These are phyloP conservation scores for Plecturocebus donacophilus DNA, from an alignment of 2,113 vertebrate genomes.

Conservation along the genomic window DNA sequence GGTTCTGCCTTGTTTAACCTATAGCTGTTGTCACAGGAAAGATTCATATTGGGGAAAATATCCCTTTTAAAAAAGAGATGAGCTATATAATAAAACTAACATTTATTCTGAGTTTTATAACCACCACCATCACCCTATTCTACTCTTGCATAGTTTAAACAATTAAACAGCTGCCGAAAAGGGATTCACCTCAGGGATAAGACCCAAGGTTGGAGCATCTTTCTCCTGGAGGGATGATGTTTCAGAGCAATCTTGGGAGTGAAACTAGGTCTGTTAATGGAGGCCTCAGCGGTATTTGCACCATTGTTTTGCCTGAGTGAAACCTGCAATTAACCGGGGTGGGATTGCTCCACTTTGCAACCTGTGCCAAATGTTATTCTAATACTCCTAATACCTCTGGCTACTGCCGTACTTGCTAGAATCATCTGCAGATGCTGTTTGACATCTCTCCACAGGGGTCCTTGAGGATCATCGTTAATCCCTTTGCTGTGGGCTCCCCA, in stretches of 20 bases:
- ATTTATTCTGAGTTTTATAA: neutral
- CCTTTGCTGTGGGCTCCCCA: neutral
- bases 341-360: neutral
- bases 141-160: neutral
- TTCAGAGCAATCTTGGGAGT: neutral
- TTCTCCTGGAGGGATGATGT: neutral
- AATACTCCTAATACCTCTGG: neutral
- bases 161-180: neutral
- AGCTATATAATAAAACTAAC: neutral
- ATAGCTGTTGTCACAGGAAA: neutral
- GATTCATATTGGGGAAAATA: neutral
- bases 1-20: neutral
- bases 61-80: neutral
- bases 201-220: neutral
- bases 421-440: neutral
- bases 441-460: neutral
- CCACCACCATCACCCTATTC: neutral
- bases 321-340: neutral
- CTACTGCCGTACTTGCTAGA: neutral
- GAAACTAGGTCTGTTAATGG: neutral
- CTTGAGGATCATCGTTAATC: neutral
- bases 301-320: neutral
- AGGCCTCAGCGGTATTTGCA: neutral
- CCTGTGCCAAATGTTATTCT: neutral
- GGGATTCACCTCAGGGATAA: neutral